Conservation (phyloP, 2,888 invertebrate genomes). For the Hylaea fasciaria region DNA sequence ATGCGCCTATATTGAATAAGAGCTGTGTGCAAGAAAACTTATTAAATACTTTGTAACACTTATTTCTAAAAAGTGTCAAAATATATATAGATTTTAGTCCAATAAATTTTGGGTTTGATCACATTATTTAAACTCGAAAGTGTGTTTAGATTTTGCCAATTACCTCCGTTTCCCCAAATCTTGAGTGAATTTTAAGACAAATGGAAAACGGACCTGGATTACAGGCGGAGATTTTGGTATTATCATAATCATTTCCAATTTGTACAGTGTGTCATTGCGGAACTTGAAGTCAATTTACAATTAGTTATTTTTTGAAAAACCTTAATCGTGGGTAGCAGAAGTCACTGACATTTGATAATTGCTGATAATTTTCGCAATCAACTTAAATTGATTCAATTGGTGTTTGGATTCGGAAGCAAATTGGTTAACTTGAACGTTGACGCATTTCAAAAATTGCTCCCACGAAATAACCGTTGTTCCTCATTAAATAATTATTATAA, state of each 20-base stretch:
- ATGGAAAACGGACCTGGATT: conserved; percentile 5
- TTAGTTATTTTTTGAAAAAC: conserved; percentile 2
- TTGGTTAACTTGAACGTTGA: conserved; percentile 10
- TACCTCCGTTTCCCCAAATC: not conserved
- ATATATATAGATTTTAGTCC: too few relatives aligned
- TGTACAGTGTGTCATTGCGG: conserved; percentile 16
- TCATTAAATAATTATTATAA: conserved; percentile 22
- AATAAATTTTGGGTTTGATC: not conserved
- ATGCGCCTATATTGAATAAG: conserved; percentile 7
- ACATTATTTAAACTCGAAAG: not conserved
- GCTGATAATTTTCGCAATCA: conserved; percentile 20
- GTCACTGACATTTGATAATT: conserved; percentile 19
- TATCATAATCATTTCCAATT: conserved; percentile 19
- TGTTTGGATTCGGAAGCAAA: conserved; percentile 9
- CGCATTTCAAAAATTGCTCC: conserved; percentile 1
- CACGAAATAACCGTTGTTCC: conserved; percentile 9
- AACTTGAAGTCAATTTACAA: conserved; percentile 11
- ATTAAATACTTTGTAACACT: not conserved
- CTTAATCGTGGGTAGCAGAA: conserved; percentile 6
- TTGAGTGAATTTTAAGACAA: conserved; percentile 15
- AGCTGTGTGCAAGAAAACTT: not conserved
- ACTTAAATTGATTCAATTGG: conserved; percentile 20
- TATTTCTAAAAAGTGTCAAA: too few relatives aligned
- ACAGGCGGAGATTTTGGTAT: conserved; percentile 3
- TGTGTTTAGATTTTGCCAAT: conserved; percentile 8